Conservation (phyloP, 1,140 invertebrate species). For the Drosophila malerkotliana region DNA sequence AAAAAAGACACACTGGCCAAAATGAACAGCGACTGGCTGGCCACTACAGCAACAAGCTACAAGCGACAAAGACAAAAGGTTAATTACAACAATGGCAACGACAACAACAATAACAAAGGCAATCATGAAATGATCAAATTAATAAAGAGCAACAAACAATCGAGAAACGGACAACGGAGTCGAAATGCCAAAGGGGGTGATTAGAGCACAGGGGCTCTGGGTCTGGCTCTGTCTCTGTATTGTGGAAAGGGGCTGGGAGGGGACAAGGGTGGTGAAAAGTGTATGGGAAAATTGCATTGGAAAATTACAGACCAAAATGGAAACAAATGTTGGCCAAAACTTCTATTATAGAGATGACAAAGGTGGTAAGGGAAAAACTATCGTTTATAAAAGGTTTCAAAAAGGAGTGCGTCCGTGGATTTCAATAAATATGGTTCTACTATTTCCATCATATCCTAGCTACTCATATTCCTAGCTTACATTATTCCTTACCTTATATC, state of each 20-base stretch:
- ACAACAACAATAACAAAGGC: conserved; percentile 50
- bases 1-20: conserved; percentile 24
- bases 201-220: conserved; percentile 27
- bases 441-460: too few species aligned
- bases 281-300: conserved; percentile 66
- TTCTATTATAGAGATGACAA: conserved; percentile 12
- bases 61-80: conserved; percentile 69
- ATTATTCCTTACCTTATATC: too few species aligned
- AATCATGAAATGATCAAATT: conserved; percentile 80
- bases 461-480: too few species aligned
- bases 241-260: not conserved
- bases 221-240: not conserved
- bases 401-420: too few species aligned
- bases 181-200: conserved; percentile 37
- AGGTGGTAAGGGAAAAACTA: too few species aligned
- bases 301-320: conserved; percentile 60
- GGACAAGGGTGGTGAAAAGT: conserved; percentile 30
- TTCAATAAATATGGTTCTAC: too few species aligned
- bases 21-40: conserved; percentile 19
- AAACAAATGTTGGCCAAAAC: conserved; percentile 51
- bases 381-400: too few species aligned
- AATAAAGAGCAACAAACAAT: conserved; percentile 76
- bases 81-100: conserved; percentile 71
- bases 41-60: too few species aligned
- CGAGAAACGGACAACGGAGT: conserved; percentile 38